Evolutionary conservation across 2,888 invertebrate species (phyloP), one percentile per base, ranked within the genome.

Genomic region (Athetis lepigone): DNA sequence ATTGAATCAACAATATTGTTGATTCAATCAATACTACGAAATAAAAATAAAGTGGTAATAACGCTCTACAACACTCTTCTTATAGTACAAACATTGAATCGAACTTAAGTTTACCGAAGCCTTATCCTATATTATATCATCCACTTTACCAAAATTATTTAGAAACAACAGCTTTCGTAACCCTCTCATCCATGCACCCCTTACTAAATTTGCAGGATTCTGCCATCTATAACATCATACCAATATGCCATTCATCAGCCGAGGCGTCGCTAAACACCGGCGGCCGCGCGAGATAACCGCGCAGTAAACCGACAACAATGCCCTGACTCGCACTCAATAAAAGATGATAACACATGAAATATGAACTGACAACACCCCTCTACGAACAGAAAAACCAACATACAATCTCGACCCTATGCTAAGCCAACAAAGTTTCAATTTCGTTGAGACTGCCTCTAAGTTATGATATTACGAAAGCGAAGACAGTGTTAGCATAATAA

Each of bases 281-380:
- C 90, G 85, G 89, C 87, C 86, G 88, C 88, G 84, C 77, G 84
- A 92, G 94, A 95, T 94, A 94, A 93, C 93, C 93, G 86, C 82
- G 84, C 91, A 85, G 90, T 94, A 94, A 94, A 94, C 93, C 94
- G 90, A 90, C 93, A 92, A 95, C 94, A 94, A 94, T 93, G 85
- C 93, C 89, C 89, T 87, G 67, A 77, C 94, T 93, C 92, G 91
- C 94, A 95, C 94, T 95, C 94, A 93, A 95, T 95, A 95, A 95
- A 95, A 94, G 93, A 95, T 94, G 94, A 95, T 95, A 95, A 94
- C 94, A 92, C 81, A 92, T 94, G 94, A 95, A 95, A 94, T 95
- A 94, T 94, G 94, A 94, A 94, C 94, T 92, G 89, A 85, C 86
- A 87, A 90, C 88, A 92, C 92, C 92, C 92, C 91, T 90, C 89